Conservation (phyloP, 2,888 invertebrate species). For the Perizoma affinitatum region DNA sequence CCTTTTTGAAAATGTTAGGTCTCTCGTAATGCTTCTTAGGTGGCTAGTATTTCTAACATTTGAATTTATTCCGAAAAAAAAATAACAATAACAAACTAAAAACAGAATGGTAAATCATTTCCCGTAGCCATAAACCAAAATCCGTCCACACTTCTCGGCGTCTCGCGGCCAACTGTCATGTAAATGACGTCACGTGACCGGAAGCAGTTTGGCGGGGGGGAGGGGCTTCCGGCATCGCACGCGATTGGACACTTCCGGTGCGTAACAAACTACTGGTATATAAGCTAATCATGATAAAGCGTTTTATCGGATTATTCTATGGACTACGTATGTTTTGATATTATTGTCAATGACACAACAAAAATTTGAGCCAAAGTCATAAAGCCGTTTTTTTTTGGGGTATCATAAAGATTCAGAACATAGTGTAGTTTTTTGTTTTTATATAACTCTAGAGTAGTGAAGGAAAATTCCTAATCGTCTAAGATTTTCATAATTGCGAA, state of each 20-base stretch:
- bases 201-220: slow-evolving; percentile 76
- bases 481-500: too few relatives aligned
- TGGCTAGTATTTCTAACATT: too few relatives aligned
- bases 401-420: too few relatives aligned
- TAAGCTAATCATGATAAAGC: slow-evolving; percentile 81
- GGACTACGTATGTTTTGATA: slow-evolving; percentile 54
- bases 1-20: too few relatives aligned
- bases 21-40: too few relatives aligned
- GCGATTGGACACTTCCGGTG: slow-evolving; percentile 83
- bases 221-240: slow-evolving; percentile 76
- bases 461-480: too few relatives aligned
- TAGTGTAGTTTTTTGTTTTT: too few relatives aligned
- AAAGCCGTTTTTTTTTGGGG: too few relatives aligned
- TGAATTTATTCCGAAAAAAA: neutral
- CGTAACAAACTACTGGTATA: slow-evolving; percentile 73
- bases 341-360: slow-evolving; percentile 31
- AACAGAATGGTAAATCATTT: slow-evolving; percentile 56
- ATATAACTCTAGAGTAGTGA: too few relatives aligned
- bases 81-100: slow-evolving; percentile 25
- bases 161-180: slow-evolving; percentile 72
- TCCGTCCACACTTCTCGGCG: slow-evolving; percentile 62
- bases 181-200: slow-evolving; percentile 84
- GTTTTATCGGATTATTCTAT: slow-evolving; percentile 75
- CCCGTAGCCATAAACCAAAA: slow-evolving; percentile 65
- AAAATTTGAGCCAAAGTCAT: neutral